Conservation (phyloP, 2,113 vertebrate species). For the Phylloscopus trochilus region DNA sequence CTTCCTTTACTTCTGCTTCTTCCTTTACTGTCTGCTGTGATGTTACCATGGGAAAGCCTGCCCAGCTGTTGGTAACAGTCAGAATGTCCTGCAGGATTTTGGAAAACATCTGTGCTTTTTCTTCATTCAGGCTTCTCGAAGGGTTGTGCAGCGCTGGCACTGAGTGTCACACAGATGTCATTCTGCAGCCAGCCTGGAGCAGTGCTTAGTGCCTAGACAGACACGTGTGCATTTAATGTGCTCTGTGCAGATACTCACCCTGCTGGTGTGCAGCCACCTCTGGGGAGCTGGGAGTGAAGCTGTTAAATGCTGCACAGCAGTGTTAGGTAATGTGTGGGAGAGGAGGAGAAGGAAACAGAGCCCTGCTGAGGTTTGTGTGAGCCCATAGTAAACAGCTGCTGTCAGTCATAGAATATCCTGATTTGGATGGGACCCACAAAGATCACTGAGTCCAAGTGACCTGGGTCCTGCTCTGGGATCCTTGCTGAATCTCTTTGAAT, state of each 20-base stretch:
- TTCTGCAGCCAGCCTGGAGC: not conserved
- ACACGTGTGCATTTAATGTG: not conserved
- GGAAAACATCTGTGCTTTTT: constrained; percentile 14
- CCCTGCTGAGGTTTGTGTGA: not conserved
- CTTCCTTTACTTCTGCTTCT: not conserved
- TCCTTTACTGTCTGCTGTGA: not conserved
- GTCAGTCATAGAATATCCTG: not conserved
- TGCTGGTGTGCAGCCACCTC: not conserved
- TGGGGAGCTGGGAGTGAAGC: not conserved
- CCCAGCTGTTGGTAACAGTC: not conserved
- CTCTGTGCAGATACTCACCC: not conserved
- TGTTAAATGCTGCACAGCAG: not conserved
- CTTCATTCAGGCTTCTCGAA: not conserved
- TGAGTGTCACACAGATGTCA: not conserved
- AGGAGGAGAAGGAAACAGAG: not conserved
- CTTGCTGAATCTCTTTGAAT: not conserved
- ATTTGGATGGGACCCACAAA: not conserved
- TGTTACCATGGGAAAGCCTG: not conserved
- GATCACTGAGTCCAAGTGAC: not conserved
- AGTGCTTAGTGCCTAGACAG: not conserved
- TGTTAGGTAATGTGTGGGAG: not conserved
- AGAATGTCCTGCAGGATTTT: constrained; percentile 6
- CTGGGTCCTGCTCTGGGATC: not conserved
- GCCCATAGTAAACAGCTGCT: not conserved
- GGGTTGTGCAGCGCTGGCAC: not conserved